Evolutionary conservation across 2,888 invertebrate genomes (phyloP), one percentile per base, ranked within the genome.

Genomic region (Meloe dianella): DNA sequence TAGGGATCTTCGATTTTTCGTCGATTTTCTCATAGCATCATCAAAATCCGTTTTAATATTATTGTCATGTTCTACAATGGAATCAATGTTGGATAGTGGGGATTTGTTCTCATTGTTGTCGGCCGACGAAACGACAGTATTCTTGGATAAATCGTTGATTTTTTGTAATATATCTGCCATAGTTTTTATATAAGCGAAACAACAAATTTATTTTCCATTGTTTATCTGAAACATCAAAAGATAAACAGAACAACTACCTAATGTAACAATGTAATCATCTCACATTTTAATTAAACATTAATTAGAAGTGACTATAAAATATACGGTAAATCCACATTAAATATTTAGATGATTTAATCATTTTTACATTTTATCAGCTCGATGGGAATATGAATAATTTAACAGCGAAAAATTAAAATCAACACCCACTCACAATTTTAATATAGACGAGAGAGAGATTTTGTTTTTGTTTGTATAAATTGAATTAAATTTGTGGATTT

Each of bases 21-120:
- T 20, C 47, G 12, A 47, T 47, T 47, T 10, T 10, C 9, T 47
- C 20, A 47, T 9, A 41, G 1, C 17, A 35, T 10, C 20, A 20
- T 10, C 10, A 47, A 2, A 9, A 20, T 47, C 20, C 20, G 20
- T 4, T 47, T 47, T 9, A 20, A 47, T 47, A 47, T 47, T 47
- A 20, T 47, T 47, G 47, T 47, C 47, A 12, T 47, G 47, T 47
- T 47, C 47, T 10, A 10, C 47, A 47, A 20, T 2, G 1, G 47
- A 47, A 47, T 47, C 47, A 3, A 20, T 20, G 9, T 47, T 5
- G 47, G 47, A 47, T 47, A 22, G 47, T 20, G 47, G 20, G 20
- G 47, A 47, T 47, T 47, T 47, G 47, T 47, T 47, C 20, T 47
- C 47, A 47, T 47, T 47, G 9, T 20, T 47, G 9, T 20, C 47